phyloP scores from a whole-genome alignment of 2,888 invertebrate species.

The Eristalis tenax region DNA sequence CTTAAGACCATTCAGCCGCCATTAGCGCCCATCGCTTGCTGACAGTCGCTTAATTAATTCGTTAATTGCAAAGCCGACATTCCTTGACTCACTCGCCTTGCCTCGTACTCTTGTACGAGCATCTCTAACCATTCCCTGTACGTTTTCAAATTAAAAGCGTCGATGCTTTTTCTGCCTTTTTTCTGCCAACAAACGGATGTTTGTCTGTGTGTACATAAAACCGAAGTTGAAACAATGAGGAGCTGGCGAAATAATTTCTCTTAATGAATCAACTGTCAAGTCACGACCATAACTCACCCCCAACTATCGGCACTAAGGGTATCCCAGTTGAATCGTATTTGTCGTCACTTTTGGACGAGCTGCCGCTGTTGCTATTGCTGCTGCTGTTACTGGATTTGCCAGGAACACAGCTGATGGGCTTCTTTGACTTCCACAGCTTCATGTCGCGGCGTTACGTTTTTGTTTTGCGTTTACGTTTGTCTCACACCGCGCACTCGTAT shows the following conservation, averaged over 20 bases:
- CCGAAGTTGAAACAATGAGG: conserved; percentile 42
- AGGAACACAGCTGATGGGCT: conserved; percentile 80
- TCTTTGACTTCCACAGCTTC: conserved; percentile 81
- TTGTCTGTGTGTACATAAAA: not conserved
- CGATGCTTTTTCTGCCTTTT: conserved; percentile 30
- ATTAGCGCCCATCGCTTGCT: conserved; percentile 23
- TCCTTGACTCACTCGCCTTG: conserved; percentile 23
- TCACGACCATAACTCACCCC: conserved; percentile 76
- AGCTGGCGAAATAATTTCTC: conserved; percentile 36
- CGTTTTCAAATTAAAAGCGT: conserved; percentile 62
- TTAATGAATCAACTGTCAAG: conserved; percentile 46
- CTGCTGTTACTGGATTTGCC: conserved; percentile 76
- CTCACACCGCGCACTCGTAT: not conserved
- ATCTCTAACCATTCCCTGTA: conserved; percentile 23
- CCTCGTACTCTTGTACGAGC: not conserved
- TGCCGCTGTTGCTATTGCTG: conserved; percentile 70
- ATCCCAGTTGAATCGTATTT: conserved; percentile 76
- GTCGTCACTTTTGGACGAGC: conserved; percentile 77
- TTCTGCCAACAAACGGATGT: conserved; percentile 7
- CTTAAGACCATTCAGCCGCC: not conserved
- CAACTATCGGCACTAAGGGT: conserved; percentile 78
- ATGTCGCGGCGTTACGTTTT: conserved; percentile 70
- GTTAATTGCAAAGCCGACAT: conserved; percentile 62
- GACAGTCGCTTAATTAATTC: conserved; percentile 54
- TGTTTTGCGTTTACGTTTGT: not conserved